These are phyloP conservation scores for Anolis apletophallus DNA, from an alignment of 2,797 vertebrate genomes.

Conservation along the genomic window DNA sequence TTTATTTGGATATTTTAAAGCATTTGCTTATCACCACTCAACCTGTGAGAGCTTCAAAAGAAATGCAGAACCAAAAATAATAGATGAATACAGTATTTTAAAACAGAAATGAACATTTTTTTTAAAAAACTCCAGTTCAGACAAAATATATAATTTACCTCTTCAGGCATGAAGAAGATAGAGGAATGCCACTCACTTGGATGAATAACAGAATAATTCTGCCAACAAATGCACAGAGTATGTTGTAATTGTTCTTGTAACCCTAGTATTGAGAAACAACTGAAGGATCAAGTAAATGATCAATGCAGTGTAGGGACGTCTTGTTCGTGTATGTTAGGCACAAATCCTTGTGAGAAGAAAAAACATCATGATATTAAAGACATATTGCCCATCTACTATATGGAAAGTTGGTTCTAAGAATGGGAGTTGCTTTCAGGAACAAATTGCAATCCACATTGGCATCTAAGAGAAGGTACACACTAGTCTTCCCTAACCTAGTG, in stretches of 20 bases:
- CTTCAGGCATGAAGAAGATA: constrained; percentile 42
- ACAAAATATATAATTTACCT: constrained; percentile 10
- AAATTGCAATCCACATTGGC: neutral
- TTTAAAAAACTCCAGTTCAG: no score
- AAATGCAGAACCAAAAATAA: no score
- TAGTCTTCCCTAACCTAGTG: no score
- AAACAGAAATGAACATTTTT: no score
- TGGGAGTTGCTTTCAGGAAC: constrained; percentile 16
- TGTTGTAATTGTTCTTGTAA: constrained; percentile 24
- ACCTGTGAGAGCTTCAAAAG: no score
- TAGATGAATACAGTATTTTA: no score
- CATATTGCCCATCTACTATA: constrained; percentile 22
- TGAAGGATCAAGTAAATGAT: constrained; percentile 17
- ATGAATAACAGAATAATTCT: neutral
- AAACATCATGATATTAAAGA: constrained; percentile 1
- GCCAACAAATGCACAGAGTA: neutral
- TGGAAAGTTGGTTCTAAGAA: constrained; percentile 1
- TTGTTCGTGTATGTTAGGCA: neutral
- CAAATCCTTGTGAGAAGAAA: neutral
- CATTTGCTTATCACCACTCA: no score
- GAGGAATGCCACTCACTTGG: constrained; percentile 24
- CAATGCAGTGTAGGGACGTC: constrained; percentile 17
- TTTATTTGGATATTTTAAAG: no score
- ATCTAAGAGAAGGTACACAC: constrained; percentile 23
- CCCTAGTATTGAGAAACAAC: constrained; percentile 26